A percentile compares a stretch with the other conserved stretches of the same genome.
phyloP scores from a whole-genome alignment of 1,140 invertebrate genomes.

The Trissolcus basalis region DNA sequence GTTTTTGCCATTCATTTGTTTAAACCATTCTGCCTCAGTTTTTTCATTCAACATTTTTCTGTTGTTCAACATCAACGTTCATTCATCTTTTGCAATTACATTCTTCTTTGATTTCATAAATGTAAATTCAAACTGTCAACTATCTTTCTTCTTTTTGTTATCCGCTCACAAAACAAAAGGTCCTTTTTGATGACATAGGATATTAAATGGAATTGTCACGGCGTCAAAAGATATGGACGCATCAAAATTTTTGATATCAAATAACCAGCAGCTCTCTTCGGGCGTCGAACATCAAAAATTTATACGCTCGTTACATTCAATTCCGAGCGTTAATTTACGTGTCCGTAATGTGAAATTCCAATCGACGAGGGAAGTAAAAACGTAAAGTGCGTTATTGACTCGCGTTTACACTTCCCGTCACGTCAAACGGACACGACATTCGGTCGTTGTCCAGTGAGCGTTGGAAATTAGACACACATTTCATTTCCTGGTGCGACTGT shows the following conservation, averaged over 20 bases:
- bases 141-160: no score
- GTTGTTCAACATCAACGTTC: no score
- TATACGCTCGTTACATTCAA: constrained; percentile 23
- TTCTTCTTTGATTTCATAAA: not conserved
- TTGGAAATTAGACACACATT: constrained; percentile 76
- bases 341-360: constrained; percentile 27
- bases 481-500: constrained; percentile 74
- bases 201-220: no score
- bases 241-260: not conserved
- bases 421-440: constrained; percentile 54
- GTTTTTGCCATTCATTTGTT: not conserved
- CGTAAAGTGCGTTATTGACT: constrained; percentile 51
- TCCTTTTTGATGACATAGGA: no score
- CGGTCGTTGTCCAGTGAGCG: constrained; percentile 58
- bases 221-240: not conserved
- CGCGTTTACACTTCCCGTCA: constrained; percentile 52
- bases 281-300: constrained; percentile 6
- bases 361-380: constrained; percentile 34
- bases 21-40: not conserved
- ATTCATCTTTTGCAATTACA: no score
- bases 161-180: no score
- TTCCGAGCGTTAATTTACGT: constrained; percentile 14
- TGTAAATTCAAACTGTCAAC: no score
- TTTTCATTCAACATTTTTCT: not conserved
- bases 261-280: not conserved